A percentile compares a stretch with the other conserved stretches of the same genome.
phyloP scores from a whole-genome alignment of 2,113 vertebrate genomes.

The Taurulus bubalis region DNA sequence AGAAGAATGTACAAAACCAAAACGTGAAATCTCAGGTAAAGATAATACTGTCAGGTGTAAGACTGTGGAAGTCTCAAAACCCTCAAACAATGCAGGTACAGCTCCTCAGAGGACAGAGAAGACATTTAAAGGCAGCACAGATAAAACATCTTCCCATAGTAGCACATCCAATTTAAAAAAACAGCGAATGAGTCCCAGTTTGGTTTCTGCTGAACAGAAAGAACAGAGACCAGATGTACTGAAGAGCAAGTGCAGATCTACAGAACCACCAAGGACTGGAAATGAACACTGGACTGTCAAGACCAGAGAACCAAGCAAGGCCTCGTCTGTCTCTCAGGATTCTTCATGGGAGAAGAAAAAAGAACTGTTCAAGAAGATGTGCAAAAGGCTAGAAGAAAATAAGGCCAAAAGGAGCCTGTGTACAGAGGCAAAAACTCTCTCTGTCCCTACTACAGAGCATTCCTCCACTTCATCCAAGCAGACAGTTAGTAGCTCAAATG shows the following conservation, averaged over 20 bases:
- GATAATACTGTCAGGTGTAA: slow-evolving; percentile 3
- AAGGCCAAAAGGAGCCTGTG: background rate
- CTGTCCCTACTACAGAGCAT: background rate
- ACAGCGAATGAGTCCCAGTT: slow-evolving; percentile 15
- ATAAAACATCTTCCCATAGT: slow-evolving; percentile 25
- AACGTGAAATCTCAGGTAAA: slow-evolving; percentile 19
- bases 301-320: slow-evolving; percentile 3
- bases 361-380: slow-evolving; percentile 4
- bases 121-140: background rate
- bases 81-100: background rate
- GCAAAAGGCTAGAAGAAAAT: slow-evolving; percentile 6
- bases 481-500: slow-evolving; percentile 20
- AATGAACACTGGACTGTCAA: slow-evolving; percentile 13
- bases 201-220: slow-evolving; percentile 26
- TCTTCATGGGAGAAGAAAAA: background rate
- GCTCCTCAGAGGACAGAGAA: slow-evolving; percentile 27
- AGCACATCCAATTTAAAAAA: slow-evolving; percentile 22
- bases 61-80: slow-evolving; percentile 15
- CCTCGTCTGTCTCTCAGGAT: background rate
- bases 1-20: slow-evolving; percentile 12
- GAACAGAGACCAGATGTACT: background rate
- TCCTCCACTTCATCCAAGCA: slow-evolving; percentile 26
- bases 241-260: background rate
- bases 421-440: background rate
- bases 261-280: slow-evolving; percentile 2